Conservation (phyloP, 2,113 vertebrate genomes). For the Psilopsiagon aurifrons region DNA sequence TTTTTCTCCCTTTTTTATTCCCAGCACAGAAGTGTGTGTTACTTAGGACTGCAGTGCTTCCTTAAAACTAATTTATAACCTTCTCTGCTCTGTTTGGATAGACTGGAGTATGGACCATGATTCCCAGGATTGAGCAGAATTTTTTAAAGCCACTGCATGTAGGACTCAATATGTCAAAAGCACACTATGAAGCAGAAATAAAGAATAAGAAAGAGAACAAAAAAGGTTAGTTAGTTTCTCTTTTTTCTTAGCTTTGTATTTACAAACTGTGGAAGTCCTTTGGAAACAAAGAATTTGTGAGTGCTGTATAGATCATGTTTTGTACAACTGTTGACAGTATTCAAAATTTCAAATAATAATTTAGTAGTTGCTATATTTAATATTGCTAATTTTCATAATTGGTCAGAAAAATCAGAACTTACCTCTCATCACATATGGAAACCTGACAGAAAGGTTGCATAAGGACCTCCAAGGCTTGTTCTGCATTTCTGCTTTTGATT, state of each 20-base stretch:
- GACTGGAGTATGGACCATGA: slow-evolving; percentile 83
- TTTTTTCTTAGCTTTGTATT: background rate
- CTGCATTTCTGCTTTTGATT: background rate
- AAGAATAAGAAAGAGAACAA: slow-evolving; percentile 83
- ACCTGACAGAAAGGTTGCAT: background rate
- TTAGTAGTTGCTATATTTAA: background rate
- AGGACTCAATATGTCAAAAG: slow-evolving; percentile 89
- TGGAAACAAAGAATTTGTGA: background rate
- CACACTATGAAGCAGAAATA: slow-evolving; percentile 87
- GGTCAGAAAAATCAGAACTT: background rate
- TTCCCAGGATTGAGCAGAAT: slow-evolving; percentile 80
- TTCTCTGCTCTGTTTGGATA: slow-evolving; percentile 56
- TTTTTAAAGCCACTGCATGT: slow-evolving; percentile 86
- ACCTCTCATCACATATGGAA: background rate
- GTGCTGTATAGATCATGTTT: background rate
- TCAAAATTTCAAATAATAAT: background rate
- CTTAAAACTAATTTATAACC: background rate
- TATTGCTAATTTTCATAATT: background rate
- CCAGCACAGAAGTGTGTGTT: background rate
- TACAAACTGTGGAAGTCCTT: background rate
- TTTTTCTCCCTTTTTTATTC: background rate
- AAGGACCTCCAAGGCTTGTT: background rate
- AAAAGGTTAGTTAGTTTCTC: slow-evolving; percentile 72
- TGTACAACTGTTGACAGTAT: background rate
- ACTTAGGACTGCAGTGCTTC: background rate